Evolutionary conservation across 2,797 vertebrate species (phyloP), one percentile per base, ranked within the genome.

Genomic region (Propithecus perrieri): DNA sequence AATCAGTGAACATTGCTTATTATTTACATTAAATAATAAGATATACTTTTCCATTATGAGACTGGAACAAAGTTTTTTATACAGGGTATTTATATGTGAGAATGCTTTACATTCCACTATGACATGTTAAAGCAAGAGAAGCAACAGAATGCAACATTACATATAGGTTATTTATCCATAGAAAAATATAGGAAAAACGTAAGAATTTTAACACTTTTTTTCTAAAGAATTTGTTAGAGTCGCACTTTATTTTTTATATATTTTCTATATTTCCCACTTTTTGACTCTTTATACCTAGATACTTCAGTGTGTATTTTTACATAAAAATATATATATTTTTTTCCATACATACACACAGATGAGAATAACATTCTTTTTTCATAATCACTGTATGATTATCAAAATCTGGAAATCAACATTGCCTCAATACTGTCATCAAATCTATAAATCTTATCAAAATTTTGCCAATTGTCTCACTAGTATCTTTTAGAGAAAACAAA

Each of bases 21-120:
- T 78, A 61, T 59, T 96, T 88, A 38, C 10, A 72, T 89, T 92
- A 75, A 87, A n/a, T 65, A 93, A 78, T 33, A 89, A 71, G 26
- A 41, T 50, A 33, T 0, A 38, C 10, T 33, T 38, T 89, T 65
- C 28, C 74, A 38, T 43, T 72, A 57, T n/a, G 38, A 84, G 94
- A 79, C 10, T 26, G 75, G 43, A 72, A 71, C 14, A 75, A 67
- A 71, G 5, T 26, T 55, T 43, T 93, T 55, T 48, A 69, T 7
- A 35, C 6, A 55, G 18, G 35, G 0, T 4, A 67, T 72, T 1
- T 9, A 85, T 48, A n/a, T 11, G 12, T 89, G 17, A 84, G 20
- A 93, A 20, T 74, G 57, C 74, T 26, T 15, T 65, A 38, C 6
- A 71, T 79, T 89, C 33, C n/a, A 59, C 17, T 65, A 75, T 94